Evolutionary conservation across 2,888 invertebrate species (phyloP), one percentile per base, ranked within the genome.

Genomic region (Hypolimnas misippus): DNA sequence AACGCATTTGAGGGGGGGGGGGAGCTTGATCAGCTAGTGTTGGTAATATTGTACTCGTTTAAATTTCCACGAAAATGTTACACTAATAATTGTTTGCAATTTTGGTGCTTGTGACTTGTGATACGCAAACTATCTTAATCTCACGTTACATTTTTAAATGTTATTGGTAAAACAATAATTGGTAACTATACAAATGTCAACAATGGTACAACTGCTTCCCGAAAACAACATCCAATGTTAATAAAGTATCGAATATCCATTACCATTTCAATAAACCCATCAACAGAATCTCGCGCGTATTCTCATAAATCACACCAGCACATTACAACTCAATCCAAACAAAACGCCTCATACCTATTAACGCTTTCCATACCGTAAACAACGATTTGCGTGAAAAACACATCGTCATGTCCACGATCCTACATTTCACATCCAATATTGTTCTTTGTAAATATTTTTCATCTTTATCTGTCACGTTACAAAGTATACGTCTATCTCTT

Each of bases 261-360:
- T 46, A 46, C 12, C 6, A 21, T 44, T 44, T 12, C 17, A 44
- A 17, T 19, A 49, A 49, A 49, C 49, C 25, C 7, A 16, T 29
- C 49, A 29, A 19, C 5, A 46, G 21, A 5, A 14, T 49, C 21
- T 14, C n/a, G 10, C 12, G 21, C 12, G 21, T 46, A 21, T 46
- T 46, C 8, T 44, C 33, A 55, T 62, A 55, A 62, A 62, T 58
- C 57, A 62, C 31, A 40, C 33, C 19, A 62, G 35, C 40, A 25
- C 62, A 55, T 65, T 62, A 65, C 38, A 19, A 16, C 49, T 54
- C 50, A 50, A 62, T 38, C 51, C 31, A 55, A 65, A 65, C 54
- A 55, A 55, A 54, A 46, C 42, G 65, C 57, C 38, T 57, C 33
- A 19, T 42, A 58, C 62, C 16, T 65, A 44, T 65, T 65, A 62